Evolutionary conservation across 2,888 invertebrate genomes (phyloP), one percentile per base, ranked within the genome.

Genomic region (Willowsia nigromaculata): DNA sequence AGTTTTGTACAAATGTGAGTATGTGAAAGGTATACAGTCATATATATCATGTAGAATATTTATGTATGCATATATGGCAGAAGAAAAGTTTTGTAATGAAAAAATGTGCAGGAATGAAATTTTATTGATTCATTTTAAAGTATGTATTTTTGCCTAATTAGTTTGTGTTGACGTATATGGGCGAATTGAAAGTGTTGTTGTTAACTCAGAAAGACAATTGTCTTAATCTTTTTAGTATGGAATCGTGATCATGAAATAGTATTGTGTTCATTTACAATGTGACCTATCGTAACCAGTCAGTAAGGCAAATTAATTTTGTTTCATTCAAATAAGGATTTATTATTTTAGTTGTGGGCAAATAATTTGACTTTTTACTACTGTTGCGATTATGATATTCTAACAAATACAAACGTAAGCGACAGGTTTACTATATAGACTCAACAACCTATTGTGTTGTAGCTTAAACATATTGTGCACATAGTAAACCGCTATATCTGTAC

Each of bases 291-390:
- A 71, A 40, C 65, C 18, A 37, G n/a, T 71, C 25, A 71, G 18
- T 7, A 5, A 71, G 7, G 43, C 18, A 43, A 71, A 71, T 43
- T 71, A 22, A 43, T 37, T 71, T 71, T 71, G 71, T 43, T 71
- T 71, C 71, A 71, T 71, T 71, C 71, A 71, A 43, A 71, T 71
- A 71, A 11, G 71, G 71, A 43, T 71, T 71, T 71, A 71, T 71
- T 71, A 43, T 43, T 40, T 13, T 25, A 5, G 22, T 30, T 18
- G 71, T 71, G 71, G 71, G 71, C 43, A 71, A 71, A 22, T 71
- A 43, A 71, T 71, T n/a, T 71, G 43, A 11, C 25, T 43, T 68
- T 71, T 71, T 71, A 71, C 71, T 71, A 71, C 71, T 11, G 27
- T 43, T 71, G 13, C 25, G 43, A 71, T 65, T 65, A 71, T 40